These are phyloP conservation scores for Artibeus lituratus DNA, from an alignment of 2,797 vertebrate genomes.

Conservation along the genomic window DNA sequence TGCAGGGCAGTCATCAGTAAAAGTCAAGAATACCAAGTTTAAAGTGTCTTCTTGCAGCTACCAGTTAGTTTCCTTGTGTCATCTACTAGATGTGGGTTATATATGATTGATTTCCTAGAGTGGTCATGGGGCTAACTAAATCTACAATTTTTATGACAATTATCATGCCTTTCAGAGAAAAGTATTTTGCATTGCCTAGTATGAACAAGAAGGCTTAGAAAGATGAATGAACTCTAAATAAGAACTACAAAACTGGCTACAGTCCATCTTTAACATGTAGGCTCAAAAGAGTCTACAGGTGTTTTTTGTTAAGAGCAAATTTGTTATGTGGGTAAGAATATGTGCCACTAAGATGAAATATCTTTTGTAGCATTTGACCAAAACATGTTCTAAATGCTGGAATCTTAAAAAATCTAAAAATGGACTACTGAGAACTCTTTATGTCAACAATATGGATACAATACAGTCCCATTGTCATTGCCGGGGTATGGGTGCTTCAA, in stretches of 20 bases:
- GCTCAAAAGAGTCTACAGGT: conserved; percentile 48
- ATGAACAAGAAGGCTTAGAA: conserved; percentile 12
- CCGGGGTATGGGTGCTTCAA: not conserved
- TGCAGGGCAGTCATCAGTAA: not conserved
- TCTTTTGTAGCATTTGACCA: conserved; percentile 39
- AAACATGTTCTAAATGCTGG: conserved; percentile 43
- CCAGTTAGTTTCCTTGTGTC: not conserved
- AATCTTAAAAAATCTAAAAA: conserved; percentile 46
- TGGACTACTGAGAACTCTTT: not conserved
- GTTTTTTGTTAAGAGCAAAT: conserved; percentile 48
- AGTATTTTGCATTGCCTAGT: conserved; percentile 15
- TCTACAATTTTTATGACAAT: not conserved
- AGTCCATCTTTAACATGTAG: conserved; percentile 32
- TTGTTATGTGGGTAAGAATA: conserved; percentile 32
- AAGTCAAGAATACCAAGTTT: conserved; percentile 17
- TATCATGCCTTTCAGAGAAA: conserved; percentile 14
- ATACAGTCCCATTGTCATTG: not conserved
- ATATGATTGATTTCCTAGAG: conserved; percentile 32
- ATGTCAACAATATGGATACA: not conserved
- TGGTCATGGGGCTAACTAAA: conserved; percentile 29
- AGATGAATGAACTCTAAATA: conserved; percentile 47
- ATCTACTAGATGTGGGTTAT: not conserved
- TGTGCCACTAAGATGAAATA: conserved; percentile 36
- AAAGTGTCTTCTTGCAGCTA: not conserved
- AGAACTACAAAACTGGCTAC: conserved; percentile 43